Evolutionary conservation across 2,113 vertebrate genomes (phyloP).

Genomic region (Mustelus asterias): DNA sequence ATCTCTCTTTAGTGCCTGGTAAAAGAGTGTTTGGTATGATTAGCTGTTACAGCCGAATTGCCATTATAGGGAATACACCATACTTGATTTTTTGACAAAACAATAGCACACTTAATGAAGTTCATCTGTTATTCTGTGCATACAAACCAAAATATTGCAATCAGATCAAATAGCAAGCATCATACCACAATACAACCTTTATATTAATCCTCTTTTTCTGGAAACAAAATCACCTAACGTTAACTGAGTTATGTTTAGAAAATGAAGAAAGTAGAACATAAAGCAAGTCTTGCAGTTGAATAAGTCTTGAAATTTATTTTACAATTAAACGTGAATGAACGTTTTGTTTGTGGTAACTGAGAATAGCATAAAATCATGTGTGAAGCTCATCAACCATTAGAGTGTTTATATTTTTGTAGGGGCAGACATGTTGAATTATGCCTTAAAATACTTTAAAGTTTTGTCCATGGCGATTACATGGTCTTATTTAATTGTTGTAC

Average conservation of each 20-base stretch:
- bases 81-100: not conserved
- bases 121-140: not conserved
- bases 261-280: not conserved
- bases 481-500: not conserved
- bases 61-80: not conserved
- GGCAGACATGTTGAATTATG: not conserved
- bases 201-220: not conserved
- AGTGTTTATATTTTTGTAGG: not conserved
- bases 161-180: not conserved
- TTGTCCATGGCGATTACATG: not conserved
- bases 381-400: not conserved
- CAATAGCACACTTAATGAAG: not conserved
- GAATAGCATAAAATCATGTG: not conserved
- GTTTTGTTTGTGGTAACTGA: not conserved
- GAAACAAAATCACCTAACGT: not conserved
- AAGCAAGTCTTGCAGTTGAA: not conserved
- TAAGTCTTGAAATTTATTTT: not conserved
- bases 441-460: not conserved
- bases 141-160: not conserved
- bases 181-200: not conserved
- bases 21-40: not conserved
- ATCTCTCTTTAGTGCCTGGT: conserved; percentile 83
- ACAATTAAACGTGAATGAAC: not conserved
- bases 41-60: not conserved
- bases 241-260: not conserved